A percentile compares a stretch with the other conserved stretches of the same genome.
These are phyloP conservation scores for Euschistus heros DNA, from an alignment of 1,140 invertebrate species.

Conservation along the genomic window DNA sequence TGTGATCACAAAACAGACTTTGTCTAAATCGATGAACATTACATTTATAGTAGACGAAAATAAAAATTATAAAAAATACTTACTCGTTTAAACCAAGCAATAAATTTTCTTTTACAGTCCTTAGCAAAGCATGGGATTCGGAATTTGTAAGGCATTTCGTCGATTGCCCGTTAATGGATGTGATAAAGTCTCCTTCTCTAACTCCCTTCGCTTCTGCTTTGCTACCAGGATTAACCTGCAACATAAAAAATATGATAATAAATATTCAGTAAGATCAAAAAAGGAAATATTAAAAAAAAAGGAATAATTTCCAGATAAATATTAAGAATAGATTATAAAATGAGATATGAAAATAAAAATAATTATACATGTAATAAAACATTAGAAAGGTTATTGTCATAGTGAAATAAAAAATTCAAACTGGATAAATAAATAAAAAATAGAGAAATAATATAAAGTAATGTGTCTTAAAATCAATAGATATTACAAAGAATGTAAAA, in stretches of 20 bases:
- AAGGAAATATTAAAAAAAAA: not conserved
- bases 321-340: no score
- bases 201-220: slow-evolving; percentile 65
- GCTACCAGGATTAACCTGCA: slow-evolving; percentile 72
- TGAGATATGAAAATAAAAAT: no score
- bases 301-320: not conserved
- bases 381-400: no score
- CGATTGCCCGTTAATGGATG: slow-evolving; percentile 60
- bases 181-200: slow-evolving; percentile 67
- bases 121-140: slow-evolving; percentile 61
- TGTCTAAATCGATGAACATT: no score
- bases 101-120: slow-evolving; percentile 55
- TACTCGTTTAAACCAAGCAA: slow-evolving; percentile 65
- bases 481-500: no score
- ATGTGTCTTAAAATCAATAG: no score
- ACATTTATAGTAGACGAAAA: no score
- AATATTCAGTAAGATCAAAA: not conserved
- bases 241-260: slow-evolving; percentile 30
- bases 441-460: no score
- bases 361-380: no score
- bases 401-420: no score
- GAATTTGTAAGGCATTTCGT: slow-evolving; percentile 58
- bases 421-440: no score
- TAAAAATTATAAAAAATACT: slow-evolving; percentile 35
- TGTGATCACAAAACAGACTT: no score